These are phyloP conservation scores for Himantopus leucocephalus DNA, from an alignment of 2,113 vertebrate species.

Conservation along the genomic window DNA sequence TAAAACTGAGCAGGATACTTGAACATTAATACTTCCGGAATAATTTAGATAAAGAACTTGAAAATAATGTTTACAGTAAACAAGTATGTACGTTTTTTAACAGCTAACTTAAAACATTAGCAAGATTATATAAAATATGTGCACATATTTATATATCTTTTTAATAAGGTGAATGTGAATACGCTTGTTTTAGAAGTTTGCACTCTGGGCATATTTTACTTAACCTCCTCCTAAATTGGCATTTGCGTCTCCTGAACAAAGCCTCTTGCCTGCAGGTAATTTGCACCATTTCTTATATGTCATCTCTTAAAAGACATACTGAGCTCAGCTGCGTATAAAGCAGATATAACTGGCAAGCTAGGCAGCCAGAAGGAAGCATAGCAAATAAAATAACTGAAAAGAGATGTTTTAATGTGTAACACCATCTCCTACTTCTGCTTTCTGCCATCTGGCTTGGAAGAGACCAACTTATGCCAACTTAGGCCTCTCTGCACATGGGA, in stretches of 20 bases:
- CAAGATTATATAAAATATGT: neutral
- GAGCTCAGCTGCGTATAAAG: constrained; percentile 39
- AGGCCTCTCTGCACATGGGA: constrained; percentile 35
- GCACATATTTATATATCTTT: neutral
- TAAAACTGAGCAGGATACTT: neutral
- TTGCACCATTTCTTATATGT: constrained; percentile 16
- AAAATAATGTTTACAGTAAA: neutral
- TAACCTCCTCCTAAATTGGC: neutral
- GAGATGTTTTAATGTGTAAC: constrained; percentile 66
- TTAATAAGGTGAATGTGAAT: neutral
- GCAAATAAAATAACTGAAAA: constrained; percentile 63
- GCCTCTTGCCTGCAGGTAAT: constrained; percentile 47
- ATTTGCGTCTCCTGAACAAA: constrained; percentile 20
- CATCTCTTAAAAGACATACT: constrained; percentile 18
- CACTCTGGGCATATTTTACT: neutral
- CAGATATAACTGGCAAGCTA: constrained; percentile 45
- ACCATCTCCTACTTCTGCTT: constrained; percentile 58
- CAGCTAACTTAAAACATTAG: neutral
- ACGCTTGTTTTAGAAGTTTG: neutral
- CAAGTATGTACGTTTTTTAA: neutral
- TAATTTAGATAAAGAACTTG: neutral
- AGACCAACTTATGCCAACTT: constrained; percentile 38
- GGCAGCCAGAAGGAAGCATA: constrained; percentile 49
- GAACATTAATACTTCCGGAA: neutral
- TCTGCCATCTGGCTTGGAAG: constrained; percentile 63